These are phyloP conservation scores for Phaethon lepturus DNA, from an alignment of 2,113 vertebrate species.

Conservation along the genomic window DNA sequence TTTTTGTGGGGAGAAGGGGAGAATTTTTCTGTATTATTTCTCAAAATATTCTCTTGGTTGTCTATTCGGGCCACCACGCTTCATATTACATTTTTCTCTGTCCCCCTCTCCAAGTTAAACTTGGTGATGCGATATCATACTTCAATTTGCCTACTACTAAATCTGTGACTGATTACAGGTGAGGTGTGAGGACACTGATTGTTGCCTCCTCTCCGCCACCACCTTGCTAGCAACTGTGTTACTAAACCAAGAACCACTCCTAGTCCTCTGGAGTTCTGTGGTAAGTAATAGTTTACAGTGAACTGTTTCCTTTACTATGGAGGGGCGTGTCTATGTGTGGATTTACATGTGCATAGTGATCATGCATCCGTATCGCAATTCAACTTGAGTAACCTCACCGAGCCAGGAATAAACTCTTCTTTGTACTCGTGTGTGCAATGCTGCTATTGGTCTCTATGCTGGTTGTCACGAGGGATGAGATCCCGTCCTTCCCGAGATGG, in stretches of 20 bases:
- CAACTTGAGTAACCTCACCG: background rate
- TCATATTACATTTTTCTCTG: background rate
- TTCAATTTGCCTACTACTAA: background rate
- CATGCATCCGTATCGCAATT: accelerated
- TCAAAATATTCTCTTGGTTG: background rate
- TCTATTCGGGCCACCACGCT: background rate
- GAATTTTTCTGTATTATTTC: background rate
- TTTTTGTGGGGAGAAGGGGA: background rate
- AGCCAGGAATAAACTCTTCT: background rate
- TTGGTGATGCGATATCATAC: background rate
- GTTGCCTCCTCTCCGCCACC: background rate
- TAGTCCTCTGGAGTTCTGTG: background rate
- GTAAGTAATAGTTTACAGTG: background rate
- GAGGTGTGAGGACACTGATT: background rate
- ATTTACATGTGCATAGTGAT: background rate
- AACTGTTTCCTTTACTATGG: background rate
- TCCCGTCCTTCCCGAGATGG: background rate
- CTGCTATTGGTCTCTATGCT: no score
- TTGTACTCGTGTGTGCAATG: background rate
- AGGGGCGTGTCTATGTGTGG: background rate
- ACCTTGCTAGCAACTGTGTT: background rate
- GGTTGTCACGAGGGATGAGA: background rate
- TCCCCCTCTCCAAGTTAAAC: background rate
- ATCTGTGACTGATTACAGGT: background rate
- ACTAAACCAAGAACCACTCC: background rate